Evolutionary conservation across 2,888 invertebrate genomes (phyloP), one percentile per base, ranked within the genome.

Genomic region (Disparrhopalites patrizii): DNA sequence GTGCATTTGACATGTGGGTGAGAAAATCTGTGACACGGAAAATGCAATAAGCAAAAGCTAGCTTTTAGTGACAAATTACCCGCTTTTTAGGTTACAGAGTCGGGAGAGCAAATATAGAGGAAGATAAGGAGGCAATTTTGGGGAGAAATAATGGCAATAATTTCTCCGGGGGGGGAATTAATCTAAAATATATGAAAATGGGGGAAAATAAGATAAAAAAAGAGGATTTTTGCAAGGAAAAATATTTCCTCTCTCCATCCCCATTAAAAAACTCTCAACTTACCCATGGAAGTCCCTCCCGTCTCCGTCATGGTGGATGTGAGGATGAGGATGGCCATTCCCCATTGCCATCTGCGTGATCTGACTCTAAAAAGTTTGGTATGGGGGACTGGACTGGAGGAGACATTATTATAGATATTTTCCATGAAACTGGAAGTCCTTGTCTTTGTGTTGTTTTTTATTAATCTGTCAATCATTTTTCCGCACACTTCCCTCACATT

Each of bases 271-370:
- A 56, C 66, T 68, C 66, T 66, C 60, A 36, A 55, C 66, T 57
- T 62, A 43, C 62, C 60, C 28, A 31, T 51, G 18, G 62, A 61
- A 18, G 51, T 13, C 23, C 55, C 67, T 25, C 58, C 64, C 13
- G 69, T 55, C 40, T 69, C 61, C 50, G 69, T 55, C 28, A 66
- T 33, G 40, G 28, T 38, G 28, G 43, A 36, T 10, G 65, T 56
- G 47, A 62, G 56, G 38, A 51, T 43, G 51, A 69, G 62, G 33
- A 64, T 27, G 30, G 61, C 43, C 27, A 66, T 52, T 40, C 33
- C 50, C 20, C 66, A 23, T 50, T 62, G 63, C 60, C 62, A 66
- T 36, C 57, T 30, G 52, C 56, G 64, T 18, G 57, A 62, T 50
- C 50, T 67, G 36, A 33, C n/a, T 25, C 25, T 7, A 23, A 51